These are phyloP conservation scores for Ormyrus labotus DNA, from an alignment of 2,888 invertebrate genomes.

Conservation along the genomic window DNA sequence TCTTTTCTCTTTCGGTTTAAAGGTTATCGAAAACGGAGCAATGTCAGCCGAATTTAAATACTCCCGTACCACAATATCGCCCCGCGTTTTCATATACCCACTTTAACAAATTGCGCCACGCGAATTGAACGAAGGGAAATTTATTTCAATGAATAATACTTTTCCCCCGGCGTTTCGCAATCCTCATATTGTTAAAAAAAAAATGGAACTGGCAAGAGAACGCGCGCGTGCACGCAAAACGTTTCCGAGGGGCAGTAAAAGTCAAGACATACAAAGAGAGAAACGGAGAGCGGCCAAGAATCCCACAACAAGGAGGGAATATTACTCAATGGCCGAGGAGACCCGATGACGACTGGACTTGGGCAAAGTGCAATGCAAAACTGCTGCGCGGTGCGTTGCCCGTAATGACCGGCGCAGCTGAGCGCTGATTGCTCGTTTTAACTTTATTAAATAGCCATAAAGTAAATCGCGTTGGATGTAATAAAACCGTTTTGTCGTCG, in stretches of 20 bases:
- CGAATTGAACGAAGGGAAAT: no score
- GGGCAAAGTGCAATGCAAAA: conserved; percentile 18
- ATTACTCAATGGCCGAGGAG: conserved; percentile 43
- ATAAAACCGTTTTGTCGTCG: conserved; percentile 22
- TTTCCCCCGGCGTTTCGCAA: no score
- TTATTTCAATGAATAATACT: no score
- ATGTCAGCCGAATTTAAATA: conserved; percentile 17
- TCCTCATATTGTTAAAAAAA: no score
- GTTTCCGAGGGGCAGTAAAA: neutral
- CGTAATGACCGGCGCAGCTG: conserved; percentile 1
- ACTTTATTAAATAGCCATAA: conserved; percentile 40
- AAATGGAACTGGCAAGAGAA: no score
- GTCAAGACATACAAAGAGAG: neutral
- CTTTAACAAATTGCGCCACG: no score
- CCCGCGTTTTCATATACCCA: no score
- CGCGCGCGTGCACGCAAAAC: neutral
- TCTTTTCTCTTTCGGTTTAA: conserved; percentile 7
- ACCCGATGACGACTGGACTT: conserved; percentile 19
- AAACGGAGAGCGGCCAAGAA: conserved; percentile 12
- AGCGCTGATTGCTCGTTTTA: conserved; percentile 28
- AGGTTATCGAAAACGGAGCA: conserved; percentile 14
- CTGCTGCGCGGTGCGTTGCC: conserved; percentile 1
- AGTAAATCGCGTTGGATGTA: conserved; percentile 30
- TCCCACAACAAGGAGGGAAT: conserved; percentile 33
- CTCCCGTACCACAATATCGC: neutral